Base-by-base conservation (phyloP, 2,888 invertebrate species). In the Apotomis turbidana region DNA sequence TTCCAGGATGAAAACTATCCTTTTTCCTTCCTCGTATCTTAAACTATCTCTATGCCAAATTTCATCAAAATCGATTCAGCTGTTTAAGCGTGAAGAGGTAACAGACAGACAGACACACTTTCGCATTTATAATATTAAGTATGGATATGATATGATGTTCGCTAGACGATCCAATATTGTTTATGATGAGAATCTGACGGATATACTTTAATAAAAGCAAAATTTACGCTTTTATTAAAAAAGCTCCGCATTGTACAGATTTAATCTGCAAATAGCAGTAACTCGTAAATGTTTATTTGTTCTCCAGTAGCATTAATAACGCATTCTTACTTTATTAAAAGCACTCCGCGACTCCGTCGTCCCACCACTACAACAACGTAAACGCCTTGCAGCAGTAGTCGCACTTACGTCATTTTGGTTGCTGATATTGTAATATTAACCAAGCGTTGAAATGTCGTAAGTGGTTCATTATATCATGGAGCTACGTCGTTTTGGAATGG, bases 251-350 rank as follows among this genome's bases (percentile, higher is more conserved):
- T 60, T 38, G 51, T 44, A 61, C 55, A 67, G 71, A 67, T 71
- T 71, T 51, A 71, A 46, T 66, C 66, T 66, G 27, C 51, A 67
- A 67, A 67, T 67, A 71, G 55, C 15, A 36, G 64, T 54, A 54
- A 66, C 66, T 57, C 67, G 61, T 71, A 67, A 71, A 71, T 67
- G 71, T 71, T 71, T 71, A 71, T 67, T 67, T 71, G 61, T 57
- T 61, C 57, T 54, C 61, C 67, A 49, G 54, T 61, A 44, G 61
- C 71, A 61, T 71, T 71, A 71, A 57, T 71, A 71, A 67, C 71
- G 71, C 60, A 67, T 71, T 67, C 71, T 67, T 71, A 71, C 71
- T 71, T 71, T 71, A 67, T 71, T 71, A 71, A 67, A 69, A 71
- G 71, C 67, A 57, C 61, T 67, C 59, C 66, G 61, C 71, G 61